A percentile compares a stretch with the other conserved stretches of the same genome.
Evolutionary conservation across 37 sponge, comb jelly and placozoan species (phyloP).

Genomic region (Hexactinellida sp.): DNA sequence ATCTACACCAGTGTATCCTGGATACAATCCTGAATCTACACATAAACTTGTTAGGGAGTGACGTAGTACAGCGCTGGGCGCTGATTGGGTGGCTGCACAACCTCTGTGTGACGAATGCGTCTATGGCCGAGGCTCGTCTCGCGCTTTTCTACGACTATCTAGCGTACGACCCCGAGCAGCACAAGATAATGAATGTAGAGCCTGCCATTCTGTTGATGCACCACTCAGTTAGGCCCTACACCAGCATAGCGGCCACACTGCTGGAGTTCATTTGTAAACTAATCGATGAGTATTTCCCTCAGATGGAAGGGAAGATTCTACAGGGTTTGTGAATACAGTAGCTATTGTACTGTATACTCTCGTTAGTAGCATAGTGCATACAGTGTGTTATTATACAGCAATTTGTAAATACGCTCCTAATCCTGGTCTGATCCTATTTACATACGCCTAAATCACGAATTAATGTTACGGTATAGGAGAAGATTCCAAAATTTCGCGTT

Average conservation of each 20-base stretch:
- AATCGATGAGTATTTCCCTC: constrained; percentile 21
- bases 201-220: constrained; percentile 91
- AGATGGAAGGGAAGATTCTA: background rate
- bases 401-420: too few relatives aligned
- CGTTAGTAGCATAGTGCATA: too few relatives aligned
- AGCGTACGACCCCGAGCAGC: constrained; percentile 58
- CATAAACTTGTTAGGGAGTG: constrained; percentile 56
- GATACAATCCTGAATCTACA: too few relatives aligned
- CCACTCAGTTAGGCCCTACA: constrained; percentile 70
- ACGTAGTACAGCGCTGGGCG: constrained; percentile 92
- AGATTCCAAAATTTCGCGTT: too few relatives aligned
- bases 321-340: background rate
- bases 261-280: constrained; percentile 87
- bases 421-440: too few relatives aligned
- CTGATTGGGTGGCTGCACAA: constrained; percentile 92
- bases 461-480: too few relatives aligned
- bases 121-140: constrained; percentile 56
- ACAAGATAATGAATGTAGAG: constrained; percentile 97
- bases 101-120: constrained; percentile 43
- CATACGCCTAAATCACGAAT: too few relatives aligned
- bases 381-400: too few relatives aligned
- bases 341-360: background rate
- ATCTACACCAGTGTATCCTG: too few relatives aligned
- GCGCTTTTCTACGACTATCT: constrained; percentile 96
- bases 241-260: constrained; percentile 63